A percentile compares a stretch with the other conserved stretches of the same genome.
Conservation (phyloP, 2,797 vertebrate genomes). For the Sandelia bainsii region DNA sequence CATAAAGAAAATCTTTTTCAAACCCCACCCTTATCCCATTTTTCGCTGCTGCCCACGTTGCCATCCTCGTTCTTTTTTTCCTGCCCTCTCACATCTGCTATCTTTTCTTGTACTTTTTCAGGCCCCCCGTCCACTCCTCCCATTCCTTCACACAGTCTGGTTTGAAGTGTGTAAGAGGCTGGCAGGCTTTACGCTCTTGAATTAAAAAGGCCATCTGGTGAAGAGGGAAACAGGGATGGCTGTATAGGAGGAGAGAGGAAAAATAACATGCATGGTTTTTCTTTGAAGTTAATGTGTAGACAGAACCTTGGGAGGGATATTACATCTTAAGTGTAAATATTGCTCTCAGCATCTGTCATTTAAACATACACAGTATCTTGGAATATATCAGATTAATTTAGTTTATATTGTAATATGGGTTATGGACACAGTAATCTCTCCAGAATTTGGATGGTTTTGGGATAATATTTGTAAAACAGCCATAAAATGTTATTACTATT, state of each 20-base stretch:
- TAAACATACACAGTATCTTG: slow-evolving; percentile 18
- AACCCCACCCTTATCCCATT: slow-evolving; percentile 27
- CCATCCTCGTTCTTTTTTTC: slow-evolving; percentile 12
- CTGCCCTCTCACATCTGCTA: slow-evolving; percentile 53
- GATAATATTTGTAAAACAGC: not conserved
- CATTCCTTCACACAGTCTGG: slow-evolving; percentile 74
- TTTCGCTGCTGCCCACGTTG: slow-evolving; percentile 28
- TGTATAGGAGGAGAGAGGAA: slow-evolving; percentile 62
- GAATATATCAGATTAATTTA: slow-evolving; percentile 7
- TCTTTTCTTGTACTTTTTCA: slow-evolving; percentile 55
- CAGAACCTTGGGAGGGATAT: slow-evolving; percentile 59
- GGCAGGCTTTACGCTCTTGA: slow-evolving; percentile 78
- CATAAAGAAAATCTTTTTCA: slow-evolving; percentile 66
- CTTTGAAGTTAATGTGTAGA: slow-evolving; percentile 68
- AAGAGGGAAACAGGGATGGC: slow-evolving; percentile 68
- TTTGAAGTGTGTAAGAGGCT: slow-evolving; percentile 79
- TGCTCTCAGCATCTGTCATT: slow-evolving; percentile 45
- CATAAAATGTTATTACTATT: not conserved
- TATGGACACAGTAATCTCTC: not conserved
- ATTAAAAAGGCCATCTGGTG: slow-evolving; percentile 85
- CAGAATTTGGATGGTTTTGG: not conserved
- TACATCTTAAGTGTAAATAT: slow-evolving; percentile 57
- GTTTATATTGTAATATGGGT: not conserved
- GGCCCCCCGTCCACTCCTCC: slow-evolving; percentile 31
- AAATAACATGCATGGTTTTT: slow-evolving; percentile 50